Base-by-base conservation (phyloP, 2,113 vertebrate species). In the Amblyornis subalaris region DNA sequence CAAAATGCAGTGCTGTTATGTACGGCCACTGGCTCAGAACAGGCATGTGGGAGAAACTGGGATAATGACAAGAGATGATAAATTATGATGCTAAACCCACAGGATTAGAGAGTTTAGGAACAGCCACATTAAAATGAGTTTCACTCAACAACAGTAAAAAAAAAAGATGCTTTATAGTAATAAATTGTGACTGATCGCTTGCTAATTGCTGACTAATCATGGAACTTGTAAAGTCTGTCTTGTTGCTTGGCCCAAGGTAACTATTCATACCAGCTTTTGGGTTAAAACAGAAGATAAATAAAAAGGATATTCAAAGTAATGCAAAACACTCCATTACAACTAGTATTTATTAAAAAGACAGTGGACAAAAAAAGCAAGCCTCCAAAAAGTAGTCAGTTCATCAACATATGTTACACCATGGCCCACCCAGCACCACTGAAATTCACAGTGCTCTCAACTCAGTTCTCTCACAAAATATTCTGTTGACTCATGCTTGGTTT, bases 301-400 rank as follows among this genome's bases (percentile, higher is more conserved):
- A 69, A 89, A 86, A 18, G 4, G 6, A 21, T 69, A 88, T 33
- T 76, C 3, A 14, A 83, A 93, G 48, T 70, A 71, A 71, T 5
- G 11, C 12, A 5, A 77, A 91, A 50, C 60, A 72, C 3, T 85
- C 48, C 29, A 42, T 83, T 86, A 51, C 25, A 95, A 88, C 22
- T 84, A 62, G n/a, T 47, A 24, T 97, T 97, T 97, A 97, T 97
- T 96, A 96, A 93, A 97, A 96, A 81, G 40, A 64, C 35, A 89
- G 42, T 58, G 76, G 79, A 95, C 73, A 58, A 78, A 88, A 69
- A 84, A 50, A 42, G 66, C 77, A 94, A 73, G 76, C 57, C 36
- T 94, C 35, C 69, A 65, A 92, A 85, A 93, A 87, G 42, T 31
- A 89, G 66, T 86, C 66, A 90, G 21, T 69, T 85, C 21, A 70